A percentile compares a stretch with the other conserved stretches of the same genome.
These are phyloP conservation scores for Monoplex corrugatus DNA, from an alignment of 2,888 invertebrate genomes.

Conservation along the genomic window DNA sequence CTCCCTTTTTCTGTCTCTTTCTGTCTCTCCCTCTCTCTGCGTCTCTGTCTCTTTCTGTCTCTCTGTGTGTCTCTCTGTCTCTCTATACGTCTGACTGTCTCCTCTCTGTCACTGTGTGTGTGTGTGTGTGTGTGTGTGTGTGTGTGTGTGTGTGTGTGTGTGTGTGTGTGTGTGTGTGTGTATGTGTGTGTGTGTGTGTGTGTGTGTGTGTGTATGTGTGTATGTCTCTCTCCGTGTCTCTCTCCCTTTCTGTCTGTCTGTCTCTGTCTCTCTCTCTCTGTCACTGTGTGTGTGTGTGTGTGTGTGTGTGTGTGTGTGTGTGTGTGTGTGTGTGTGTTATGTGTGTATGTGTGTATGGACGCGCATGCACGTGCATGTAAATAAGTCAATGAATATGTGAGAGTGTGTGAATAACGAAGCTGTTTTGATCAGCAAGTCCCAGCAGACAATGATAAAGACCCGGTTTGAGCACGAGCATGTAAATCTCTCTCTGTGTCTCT, in stretches of 20 bases:
- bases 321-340: background rate
- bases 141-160: constrained; percentile 27
- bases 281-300: background rate
- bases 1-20: too few relatives aligned
- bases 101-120: background rate
- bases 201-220: constrained; percentile 5
- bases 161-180: constrained; percentile 25
- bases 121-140: constrained; percentile 25
- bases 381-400: too few relatives aligned
- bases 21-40: too few relatives aligned
- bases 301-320: background rate
- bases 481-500: background rate
- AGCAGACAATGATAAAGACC: too few relatives aligned
- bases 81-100: background rate
- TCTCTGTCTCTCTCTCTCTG: background rate
- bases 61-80: too few relatives aligned
- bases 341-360: background rate
- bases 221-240: background rate
- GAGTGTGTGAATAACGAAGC: too few relatives aligned
- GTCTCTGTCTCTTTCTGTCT: too few relatives aligned
- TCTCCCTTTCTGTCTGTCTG: background rate
- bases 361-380: too few relatives aligned
- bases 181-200: background rate
- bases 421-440: too few relatives aligned
- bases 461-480: too few relatives aligned